Percentiles rank a stretch among this genome's conserved stretches.
Conservation (phyloP, 2,888 invertebrate genomes). For the Agrotis ipsilon region DNA sequence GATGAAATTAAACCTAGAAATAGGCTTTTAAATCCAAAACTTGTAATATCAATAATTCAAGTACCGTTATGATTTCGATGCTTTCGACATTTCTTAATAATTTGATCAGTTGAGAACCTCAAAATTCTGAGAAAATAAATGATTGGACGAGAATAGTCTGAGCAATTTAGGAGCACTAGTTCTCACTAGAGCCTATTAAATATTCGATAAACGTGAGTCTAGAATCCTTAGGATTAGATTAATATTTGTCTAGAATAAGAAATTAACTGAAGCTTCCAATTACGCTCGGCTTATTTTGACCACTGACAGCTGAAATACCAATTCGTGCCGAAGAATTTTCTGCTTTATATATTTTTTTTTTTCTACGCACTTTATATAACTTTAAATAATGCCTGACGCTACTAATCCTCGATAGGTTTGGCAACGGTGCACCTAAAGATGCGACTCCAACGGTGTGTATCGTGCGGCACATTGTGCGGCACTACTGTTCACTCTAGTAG, state of each 20-base stretch:
- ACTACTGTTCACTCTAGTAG: too few relatives aligned
- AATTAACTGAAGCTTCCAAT: conserved; percentile 27
- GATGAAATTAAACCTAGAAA: conserved; percentile 32
- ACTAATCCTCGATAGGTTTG: too few relatives aligned
- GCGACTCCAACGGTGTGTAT: too few relatives aligned
- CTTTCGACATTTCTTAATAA: conserved; percentile 27
- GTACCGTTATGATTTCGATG: conserved; percentile 17
- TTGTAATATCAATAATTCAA: conserved; percentile 35
- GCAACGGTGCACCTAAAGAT: too few relatives aligned
- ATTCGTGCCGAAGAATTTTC: conserved; percentile 11
- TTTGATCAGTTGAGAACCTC: conserved; percentile 24
- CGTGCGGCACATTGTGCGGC: too few relatives aligned
- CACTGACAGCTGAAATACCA: conserved; percentile 10
- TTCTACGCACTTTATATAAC: neutral
- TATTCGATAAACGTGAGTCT: conserved; percentile 49
- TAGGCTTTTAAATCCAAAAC: conserved; percentile 19
- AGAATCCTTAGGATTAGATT: conserved; percentile 24
- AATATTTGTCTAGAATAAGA: conserved; percentile 49
- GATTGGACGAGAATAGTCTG: conserved; percentile 21
- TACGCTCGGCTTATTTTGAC: conserved; percentile 20
- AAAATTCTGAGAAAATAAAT: conserved; percentile 42
- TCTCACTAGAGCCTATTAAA: conserved; percentile 32
- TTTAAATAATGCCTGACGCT: too few relatives aligned
- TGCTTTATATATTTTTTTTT: neutral
- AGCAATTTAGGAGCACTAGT: conserved; percentile 25